These are phyloP conservation scores for Trachelus iudaicus DNA, from an alignment of 2,888 invertebrate genomes.

Conservation along the genomic window DNA sequence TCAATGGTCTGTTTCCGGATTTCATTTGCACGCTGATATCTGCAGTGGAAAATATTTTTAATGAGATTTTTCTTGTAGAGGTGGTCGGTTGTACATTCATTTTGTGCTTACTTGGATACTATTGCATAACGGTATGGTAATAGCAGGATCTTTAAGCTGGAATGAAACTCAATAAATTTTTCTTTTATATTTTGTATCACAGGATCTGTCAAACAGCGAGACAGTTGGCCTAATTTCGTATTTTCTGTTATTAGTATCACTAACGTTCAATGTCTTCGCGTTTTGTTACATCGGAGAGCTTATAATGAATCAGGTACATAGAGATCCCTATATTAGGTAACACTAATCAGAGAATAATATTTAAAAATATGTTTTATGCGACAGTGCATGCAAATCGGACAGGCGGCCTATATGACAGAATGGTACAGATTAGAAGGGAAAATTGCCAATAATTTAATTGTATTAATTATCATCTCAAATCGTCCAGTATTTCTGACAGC, in stretches of 20 bases:
- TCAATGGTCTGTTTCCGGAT: neutral
- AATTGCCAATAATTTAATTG: neutral
- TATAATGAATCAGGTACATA: conserved; percentile 26
- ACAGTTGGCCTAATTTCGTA: conserved; percentile 23
- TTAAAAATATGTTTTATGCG: too few relatives aligned
- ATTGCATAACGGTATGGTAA: conserved; percentile 32
- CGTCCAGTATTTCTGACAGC: conserved; percentile 38
- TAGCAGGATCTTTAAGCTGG: neutral
- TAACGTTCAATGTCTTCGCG: conserved; percentile 34
- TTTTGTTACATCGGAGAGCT: conserved; percentile 38
- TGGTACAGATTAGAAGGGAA: neutral
- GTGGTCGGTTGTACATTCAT: conserved; percentile 33
- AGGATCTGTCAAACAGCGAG: conserved; percentile 31
- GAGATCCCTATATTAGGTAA: too few relatives aligned
- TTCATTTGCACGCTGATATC: conserved; percentile 22
- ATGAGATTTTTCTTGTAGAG: conserved; percentile 36
- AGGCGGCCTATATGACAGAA: too few relatives aligned
- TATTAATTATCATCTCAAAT: neutral
- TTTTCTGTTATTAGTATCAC: conserved; percentile 21
- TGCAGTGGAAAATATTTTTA: conserved; percentile 24
- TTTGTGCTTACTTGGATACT: conserved; percentile 38
- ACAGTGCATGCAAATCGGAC: too few relatives aligned
- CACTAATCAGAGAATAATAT: too few relatives aligned
- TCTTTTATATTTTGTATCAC: neutral
- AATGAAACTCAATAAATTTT: neutral